Evolutionary conservation across 2,113 vertebrate genomes (phyloP).

Genomic region (Psophia crepitans): DNA sequence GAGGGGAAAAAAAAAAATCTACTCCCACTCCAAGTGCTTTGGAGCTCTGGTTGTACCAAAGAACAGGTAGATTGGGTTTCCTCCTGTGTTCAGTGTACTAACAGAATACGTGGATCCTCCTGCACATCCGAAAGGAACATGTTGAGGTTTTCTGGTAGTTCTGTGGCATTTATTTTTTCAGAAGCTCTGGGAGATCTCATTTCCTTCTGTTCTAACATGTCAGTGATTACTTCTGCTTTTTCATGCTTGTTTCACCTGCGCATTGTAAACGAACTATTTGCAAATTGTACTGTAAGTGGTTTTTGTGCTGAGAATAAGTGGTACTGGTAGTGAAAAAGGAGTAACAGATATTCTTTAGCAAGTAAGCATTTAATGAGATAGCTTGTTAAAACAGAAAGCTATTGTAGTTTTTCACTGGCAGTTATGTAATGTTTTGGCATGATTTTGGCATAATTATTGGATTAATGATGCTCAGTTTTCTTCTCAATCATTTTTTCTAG

Average conservation of each 20-base stretch:
- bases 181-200: neutral
- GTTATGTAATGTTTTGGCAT: constrained; percentile 46
- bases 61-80: neutral
- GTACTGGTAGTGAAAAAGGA: neutral
- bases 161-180: neutral
- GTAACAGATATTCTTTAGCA: neutral
- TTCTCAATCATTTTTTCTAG: constrained; percentile 27
- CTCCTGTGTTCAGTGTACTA: neutral
- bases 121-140: neutral
- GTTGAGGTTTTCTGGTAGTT: neutral
- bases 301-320: neutral
- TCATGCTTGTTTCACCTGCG: neutral
- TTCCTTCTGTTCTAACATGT: neutral
- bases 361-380: neutral
- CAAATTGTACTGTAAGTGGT: neutral
- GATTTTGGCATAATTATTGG: constrained; percentile 29
- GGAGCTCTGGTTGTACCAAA: neutral
- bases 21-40: neutral
- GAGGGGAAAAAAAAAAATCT: neutral
- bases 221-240: neutral
- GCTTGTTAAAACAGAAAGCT: constrained; percentile 27
- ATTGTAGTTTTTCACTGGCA: constrained; percentile 23
- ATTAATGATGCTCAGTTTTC: constrained; percentile 54
- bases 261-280: neutral
- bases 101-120: neutral